Percentiles rank a stretch among this genome's conserved stretches.
These are phyloP conservation scores for Erpornis zantholeuca DNA, from an alignment of 2,113 vertebrate species.

Conservation along the genomic window DNA sequence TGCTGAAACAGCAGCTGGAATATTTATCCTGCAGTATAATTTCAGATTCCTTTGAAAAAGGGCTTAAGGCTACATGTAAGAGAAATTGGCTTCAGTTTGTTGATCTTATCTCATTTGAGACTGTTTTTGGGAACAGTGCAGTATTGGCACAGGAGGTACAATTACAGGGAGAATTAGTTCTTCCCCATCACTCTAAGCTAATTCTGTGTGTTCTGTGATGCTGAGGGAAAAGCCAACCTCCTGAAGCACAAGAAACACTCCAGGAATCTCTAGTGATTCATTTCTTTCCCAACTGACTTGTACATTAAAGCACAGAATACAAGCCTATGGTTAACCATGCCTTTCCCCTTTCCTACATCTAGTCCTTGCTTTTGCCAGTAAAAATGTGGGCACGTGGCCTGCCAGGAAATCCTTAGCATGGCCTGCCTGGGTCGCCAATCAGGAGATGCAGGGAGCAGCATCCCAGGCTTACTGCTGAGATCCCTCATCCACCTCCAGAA, in stretches of 20 bases:
- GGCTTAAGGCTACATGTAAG: not conserved
- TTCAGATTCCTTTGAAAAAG: not conserved
- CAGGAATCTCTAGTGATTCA: not conserved
- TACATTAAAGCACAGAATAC: not conserved
- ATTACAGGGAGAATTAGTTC: not conserved
- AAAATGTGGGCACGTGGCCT: fast-evolving
- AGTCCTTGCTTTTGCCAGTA: not conserved
- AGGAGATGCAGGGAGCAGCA: not conserved
- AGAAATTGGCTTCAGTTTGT: not conserved
- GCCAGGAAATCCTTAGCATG: not conserved
- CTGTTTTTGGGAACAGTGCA: not conserved
- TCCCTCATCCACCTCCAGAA: not conserved
- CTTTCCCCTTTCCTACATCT: not conserved
- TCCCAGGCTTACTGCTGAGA: not conserved
- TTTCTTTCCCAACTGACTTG: not conserved
- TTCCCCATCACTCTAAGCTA: not conserved
- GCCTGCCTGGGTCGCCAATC: not conserved
- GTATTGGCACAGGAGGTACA: not conserved
- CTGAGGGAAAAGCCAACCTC: not conserved
- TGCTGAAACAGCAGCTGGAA: not conserved
- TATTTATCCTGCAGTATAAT: not conserved
- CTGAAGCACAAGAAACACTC: not conserved
- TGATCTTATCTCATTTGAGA: not conserved
- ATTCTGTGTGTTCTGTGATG: not conserved
- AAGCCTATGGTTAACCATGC: not conserved